These are phyloP conservation scores for Drosophila guanche DNA, from an alignment of 1,140 invertebrate genomes.

Conservation along the genomic window DNA sequence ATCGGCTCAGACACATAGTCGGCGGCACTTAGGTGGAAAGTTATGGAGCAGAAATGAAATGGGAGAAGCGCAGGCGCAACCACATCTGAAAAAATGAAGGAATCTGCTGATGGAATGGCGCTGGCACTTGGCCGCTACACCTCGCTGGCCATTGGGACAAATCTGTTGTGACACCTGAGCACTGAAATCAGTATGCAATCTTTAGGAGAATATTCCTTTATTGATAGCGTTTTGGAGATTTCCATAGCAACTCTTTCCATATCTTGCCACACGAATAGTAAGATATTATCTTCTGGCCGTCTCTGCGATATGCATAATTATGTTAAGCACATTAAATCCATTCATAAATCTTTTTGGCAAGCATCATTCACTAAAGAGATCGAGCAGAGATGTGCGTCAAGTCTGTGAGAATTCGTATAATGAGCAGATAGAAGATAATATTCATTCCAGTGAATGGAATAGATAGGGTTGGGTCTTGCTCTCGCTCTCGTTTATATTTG, in stretches of 20 bases:
- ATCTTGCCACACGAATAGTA: constrained; percentile 2
- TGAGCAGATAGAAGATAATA: constrained; percentile 62
- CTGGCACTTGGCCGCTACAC: constrained; percentile 7
- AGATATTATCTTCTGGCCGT: constrained; percentile 37
- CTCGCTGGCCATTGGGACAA: constrained; percentile 34
- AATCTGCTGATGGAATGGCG: constrained; percentile 1
- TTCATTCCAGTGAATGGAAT: constrained; percentile 52
- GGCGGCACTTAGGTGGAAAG: constrained; percentile 54
- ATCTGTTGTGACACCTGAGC: constrained; percentile 40
- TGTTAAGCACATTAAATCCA: constrained; percentile 65
- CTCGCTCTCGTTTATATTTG: constrained; percentile 65
- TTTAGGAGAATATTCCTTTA: no score
- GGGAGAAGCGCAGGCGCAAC: constrained; percentile 31
- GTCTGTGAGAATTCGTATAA: constrained; percentile 39
- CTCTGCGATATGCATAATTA: constrained; percentile 57
- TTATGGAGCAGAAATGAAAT: constrained; percentile 45
- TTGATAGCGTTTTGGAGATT: no score
- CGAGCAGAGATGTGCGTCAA: background rate
- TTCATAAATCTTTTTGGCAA: constrained; percentile 71
- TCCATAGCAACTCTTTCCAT: no score
- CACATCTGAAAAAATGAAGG: constrained; percentile 16
- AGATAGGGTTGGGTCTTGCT: constrained; percentile 4
- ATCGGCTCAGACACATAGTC: constrained; percentile 55
- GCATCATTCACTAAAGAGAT: constrained; percentile 29
- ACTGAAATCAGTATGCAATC: no score